Evolutionary conservation across 2,888 invertebrate species (phyloP).

Genomic region (Eupithecia dodoneata): DNA sequence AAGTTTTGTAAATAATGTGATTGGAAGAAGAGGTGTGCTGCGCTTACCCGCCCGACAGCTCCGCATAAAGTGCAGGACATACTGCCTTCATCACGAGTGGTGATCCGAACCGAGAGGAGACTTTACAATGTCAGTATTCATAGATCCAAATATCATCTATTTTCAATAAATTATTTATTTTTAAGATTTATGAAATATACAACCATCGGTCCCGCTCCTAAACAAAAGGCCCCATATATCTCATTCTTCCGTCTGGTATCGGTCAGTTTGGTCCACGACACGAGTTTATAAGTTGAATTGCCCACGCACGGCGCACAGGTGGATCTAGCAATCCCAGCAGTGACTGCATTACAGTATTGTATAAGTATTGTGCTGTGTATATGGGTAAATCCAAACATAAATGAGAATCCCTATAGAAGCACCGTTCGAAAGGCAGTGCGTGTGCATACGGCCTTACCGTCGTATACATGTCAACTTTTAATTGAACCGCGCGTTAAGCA

Average conservation of each 20-base stretch:
- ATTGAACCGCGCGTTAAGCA: conserved; percentile 71
- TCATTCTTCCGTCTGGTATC: too few species aligned
- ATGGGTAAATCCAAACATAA: neutral
- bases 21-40: neutral
- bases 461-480: conserved; percentile 73
- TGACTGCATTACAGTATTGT: neutral
- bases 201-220: neutral
- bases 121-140: neutral
- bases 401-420: neutral
- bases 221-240: too few species aligned
- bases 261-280: too few species aligned
- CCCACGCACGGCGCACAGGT: too few species aligned
- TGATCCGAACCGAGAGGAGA: neutral
- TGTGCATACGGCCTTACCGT: conserved; percentile 48
- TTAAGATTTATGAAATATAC: neutral
- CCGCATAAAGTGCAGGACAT: conserved; percentile 47
- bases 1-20: neutral
- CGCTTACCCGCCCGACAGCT: neutral
- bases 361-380: neutral
- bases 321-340: too few species aligned
- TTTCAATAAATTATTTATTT: neutral
- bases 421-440: neutral
- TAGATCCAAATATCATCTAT: neutral
- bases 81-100: conserved; percentile 13
- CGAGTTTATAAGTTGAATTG: too few species aligned